A percentile compares a stretch with the other conserved stretches of the same genome.
These are phyloP conservation scores for Capitulum mitella DNA, from an alignment of 2,888 invertebrate species.

Conservation along the genomic window DNA sequence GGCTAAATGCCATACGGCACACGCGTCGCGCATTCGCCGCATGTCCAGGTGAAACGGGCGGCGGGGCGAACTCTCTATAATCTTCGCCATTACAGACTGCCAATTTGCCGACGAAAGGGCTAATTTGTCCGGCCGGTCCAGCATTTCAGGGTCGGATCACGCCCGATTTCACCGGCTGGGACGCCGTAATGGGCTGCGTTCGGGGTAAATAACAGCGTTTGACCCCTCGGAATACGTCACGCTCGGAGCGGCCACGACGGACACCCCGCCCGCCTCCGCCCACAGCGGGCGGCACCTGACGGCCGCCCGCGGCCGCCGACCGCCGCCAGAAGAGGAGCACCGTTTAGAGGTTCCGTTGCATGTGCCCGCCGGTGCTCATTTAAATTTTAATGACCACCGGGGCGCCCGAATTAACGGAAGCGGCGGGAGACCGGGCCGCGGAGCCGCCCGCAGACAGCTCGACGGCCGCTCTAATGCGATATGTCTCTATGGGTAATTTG, in stretches of 20 bases:
- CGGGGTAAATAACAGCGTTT: neutral
- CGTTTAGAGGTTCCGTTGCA: neutral
- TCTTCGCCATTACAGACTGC: neutral
- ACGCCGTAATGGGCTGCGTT: neutral
- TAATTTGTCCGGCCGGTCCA: neutral
- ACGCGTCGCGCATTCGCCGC: neutral
- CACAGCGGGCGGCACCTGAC: neutral
- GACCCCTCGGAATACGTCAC: neutral
- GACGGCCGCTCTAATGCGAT: neutral
- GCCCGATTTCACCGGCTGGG: neutral
- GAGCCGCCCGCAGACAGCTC: neutral
- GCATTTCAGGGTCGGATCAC: slow-evolving; percentile 14
- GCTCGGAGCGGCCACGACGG: neutral
- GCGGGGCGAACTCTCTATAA: neutral
- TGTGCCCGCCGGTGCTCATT: neutral
- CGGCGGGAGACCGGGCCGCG: neutral
- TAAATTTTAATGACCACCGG: slow-evolving; percentile 2
- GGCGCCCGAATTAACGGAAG: neutral
- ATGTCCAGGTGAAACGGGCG: neutral
- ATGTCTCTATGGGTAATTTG: neutral
- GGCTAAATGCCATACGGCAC: neutral
- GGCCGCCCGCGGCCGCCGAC: neutral
- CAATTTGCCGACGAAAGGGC: slow-evolving; percentile 9
- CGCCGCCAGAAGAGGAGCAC: neutral
- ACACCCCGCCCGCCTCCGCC: neutral